phyloP scores from a whole-genome alignment of 1,140 invertebrate species.

The Trinorchestia longiramus region DNA sequence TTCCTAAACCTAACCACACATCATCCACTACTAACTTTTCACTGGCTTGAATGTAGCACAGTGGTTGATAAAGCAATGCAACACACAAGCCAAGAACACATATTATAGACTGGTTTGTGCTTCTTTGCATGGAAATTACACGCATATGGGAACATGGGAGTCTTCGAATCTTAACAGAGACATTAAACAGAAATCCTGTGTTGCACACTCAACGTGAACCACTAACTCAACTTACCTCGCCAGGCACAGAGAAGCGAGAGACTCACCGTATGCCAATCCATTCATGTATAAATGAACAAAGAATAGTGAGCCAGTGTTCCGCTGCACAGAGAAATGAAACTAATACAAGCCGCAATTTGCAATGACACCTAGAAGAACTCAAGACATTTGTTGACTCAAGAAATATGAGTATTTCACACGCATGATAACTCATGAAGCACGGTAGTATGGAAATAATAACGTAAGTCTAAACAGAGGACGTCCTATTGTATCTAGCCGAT shows the following conservation, averaged over 20 bases:
- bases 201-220: too few relatives aligned
- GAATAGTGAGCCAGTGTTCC: not conserved
- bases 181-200: not conserved
- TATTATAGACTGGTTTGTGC: not conserved
- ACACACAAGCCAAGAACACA: not conserved
- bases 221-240: too few relatives aligned
- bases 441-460: not conserved
- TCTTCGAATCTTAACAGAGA: not conserved
- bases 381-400: not conserved
- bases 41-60: too few relatives aligned
- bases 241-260: not conserved
- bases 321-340: not conserved
- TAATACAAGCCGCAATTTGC: not conserved
- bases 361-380: not conserved
- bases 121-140: not conserved
- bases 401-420: not conserved
- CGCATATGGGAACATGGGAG: not conserved
- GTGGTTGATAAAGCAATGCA: not conserved
- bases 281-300: too few relatives aligned
- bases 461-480: not conserved
- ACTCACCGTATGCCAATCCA: not conserved
- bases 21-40: too few relatives aligned
- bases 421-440: not conserved
- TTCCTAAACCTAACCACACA: too few relatives aligned
- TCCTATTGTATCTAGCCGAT: slow-evolving; percentile 74